Base-by-base conservation (phyloP, 1,140 invertebrate species). In the Oedothorax gibbosus region DNA sequence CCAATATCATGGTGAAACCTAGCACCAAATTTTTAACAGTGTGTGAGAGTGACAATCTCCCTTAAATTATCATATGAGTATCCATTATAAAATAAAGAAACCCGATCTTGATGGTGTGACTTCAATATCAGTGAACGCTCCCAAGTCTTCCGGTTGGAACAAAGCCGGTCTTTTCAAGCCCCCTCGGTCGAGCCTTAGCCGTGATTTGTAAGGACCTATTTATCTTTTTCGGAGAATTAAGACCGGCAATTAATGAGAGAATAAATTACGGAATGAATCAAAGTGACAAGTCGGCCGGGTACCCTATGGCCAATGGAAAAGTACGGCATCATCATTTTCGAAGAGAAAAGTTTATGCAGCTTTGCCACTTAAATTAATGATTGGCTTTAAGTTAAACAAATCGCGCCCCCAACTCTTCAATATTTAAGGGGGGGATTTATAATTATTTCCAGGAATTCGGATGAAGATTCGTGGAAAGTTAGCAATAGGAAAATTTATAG, bases 171-270 rank as follows among this genome's bases (percentile, higher is more conserved):
- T 76, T 84, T 76, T 75, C 71, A 75, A 84, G 62, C 81, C 72
- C 66, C 81, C 81, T 84, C 71, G 53, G 69, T 73, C 15, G 60
- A 82, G 73, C 80, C 69, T 82, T 81, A 73, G 81, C 68, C 81
- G 81, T 84, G 81, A 84, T 84, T 84, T 84, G 81, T 84, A 64
- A 76, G 81, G 62, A 84, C 81, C 81, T 84, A 84, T 84, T 84
- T 84, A 84, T 84, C 81, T 84, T 84, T 84, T 84, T 84, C 81
- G 81, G 72, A 84, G 81, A 84, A 84, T 84, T 84, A 84, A 84
- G 81, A 72, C 71, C 68, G 60, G 81, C 81, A 84, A 84, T 84
- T 84, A 84, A 84, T 84, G 81, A 84, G 81, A 76, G 76, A 84
- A 84, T 84, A 84, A 84, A 84, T 84, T 84, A 84, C 72, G 64